phyloP scores from a whole-genome alignment of 1,140 invertebrate genomes.

The Nebria ingens region DNA sequence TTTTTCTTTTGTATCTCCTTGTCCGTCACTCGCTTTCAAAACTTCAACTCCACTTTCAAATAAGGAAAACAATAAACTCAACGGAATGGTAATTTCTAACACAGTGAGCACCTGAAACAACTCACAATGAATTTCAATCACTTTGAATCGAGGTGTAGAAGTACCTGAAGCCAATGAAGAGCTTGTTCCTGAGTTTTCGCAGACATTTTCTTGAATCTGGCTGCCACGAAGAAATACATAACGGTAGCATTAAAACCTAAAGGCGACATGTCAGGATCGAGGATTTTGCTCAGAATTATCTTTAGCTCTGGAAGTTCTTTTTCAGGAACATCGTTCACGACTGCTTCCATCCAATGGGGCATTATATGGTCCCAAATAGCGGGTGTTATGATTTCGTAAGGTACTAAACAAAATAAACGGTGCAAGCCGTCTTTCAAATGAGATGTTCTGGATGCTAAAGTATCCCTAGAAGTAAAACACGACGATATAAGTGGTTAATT shows the following conservation, averaged over 20 bases:
- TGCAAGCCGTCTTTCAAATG: slow-evolving; percentile 91
- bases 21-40: slow-evolving; percentile 50
- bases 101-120: slow-evolving; percentile 64
- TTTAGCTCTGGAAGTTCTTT: slow-evolving; percentile 86
- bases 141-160: slow-evolving; percentile 9
- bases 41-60: slow-evolving; percentile 71
- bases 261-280: slow-evolving; percentile 93
- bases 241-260: slow-evolving; percentile 86
- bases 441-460: slow-evolving; percentile 76
- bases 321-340: slow-evolving; percentile 88
- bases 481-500: not conserved
- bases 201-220: slow-evolving; percentile 73
- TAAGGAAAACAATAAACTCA: slow-evolving; percentile 77
- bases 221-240: slow-evolving; percentile 90
- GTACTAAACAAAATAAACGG: slow-evolving; percentile 87
- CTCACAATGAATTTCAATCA: slow-evolving; percentile 15
- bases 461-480: slow-evolving; percentile 54
- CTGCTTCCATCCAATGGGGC: slow-evolving; percentile 97
- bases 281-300: slow-evolving; percentile 88
- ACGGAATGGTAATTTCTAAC: slow-evolving; percentile 79
- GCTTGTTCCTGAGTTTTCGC: slow-evolving; percentile 88
- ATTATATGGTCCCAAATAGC: slow-evolving; percentile 97
- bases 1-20: no score
- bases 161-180: slow-evolving; percentile 87
- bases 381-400: slow-evolving; percentile 92